Conservation (phyloP, 2,888 invertebrate species). For the Gortyna flavago region DNA sequence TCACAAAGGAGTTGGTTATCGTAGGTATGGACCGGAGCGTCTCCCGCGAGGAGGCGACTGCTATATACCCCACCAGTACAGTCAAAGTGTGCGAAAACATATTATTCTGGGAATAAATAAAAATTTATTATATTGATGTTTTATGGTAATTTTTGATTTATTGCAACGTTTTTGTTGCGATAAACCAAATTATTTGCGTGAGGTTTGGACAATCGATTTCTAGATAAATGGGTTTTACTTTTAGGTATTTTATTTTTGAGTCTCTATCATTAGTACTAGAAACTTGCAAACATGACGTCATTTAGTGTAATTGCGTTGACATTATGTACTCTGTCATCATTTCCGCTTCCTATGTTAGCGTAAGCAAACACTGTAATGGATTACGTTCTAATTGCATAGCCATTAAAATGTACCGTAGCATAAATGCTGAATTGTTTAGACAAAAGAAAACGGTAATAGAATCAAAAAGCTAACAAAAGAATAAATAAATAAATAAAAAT, state of each 20-base stretch:
- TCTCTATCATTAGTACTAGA: not conserved
- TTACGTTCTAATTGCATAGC: constrained; percentile 21
- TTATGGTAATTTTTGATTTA: constrained; percentile 28
- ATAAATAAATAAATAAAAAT: not conserved
- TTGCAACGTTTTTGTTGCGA: constrained; percentile 7
- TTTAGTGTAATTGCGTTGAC: constrained; percentile 21
- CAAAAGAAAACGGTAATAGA: not conserved
- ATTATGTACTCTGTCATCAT: constrained; percentile 8
- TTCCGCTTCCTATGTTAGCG: constrained; percentile 13
- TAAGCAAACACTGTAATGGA: constrained; percentile 31
- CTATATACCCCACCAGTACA: constrained; percentile 66
- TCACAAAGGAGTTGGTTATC: constrained; percentile 83
- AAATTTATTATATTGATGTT: constrained; percentile 21
- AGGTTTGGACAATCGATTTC: not conserved
- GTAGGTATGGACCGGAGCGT: constrained; percentile 75
- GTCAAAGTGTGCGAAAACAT: constrained; percentile 66
- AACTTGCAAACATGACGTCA: constrained; percentile 11
- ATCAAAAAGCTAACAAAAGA: not conserved
- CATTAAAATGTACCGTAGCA: not conserved
- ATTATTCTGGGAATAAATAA: constrained; percentile 64
- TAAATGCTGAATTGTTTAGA: not conserved
- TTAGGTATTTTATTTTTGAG: too few relatives aligned
- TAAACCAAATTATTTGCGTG: constrained; percentile 4
- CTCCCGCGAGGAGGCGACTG: constrained; percentile 69
- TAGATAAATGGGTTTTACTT: constrained; percentile 1